These are phyloP conservation scores for Chauna torquata DNA, from an alignment of 2,113 vertebrate genomes.

Conservation along the genomic window DNA sequence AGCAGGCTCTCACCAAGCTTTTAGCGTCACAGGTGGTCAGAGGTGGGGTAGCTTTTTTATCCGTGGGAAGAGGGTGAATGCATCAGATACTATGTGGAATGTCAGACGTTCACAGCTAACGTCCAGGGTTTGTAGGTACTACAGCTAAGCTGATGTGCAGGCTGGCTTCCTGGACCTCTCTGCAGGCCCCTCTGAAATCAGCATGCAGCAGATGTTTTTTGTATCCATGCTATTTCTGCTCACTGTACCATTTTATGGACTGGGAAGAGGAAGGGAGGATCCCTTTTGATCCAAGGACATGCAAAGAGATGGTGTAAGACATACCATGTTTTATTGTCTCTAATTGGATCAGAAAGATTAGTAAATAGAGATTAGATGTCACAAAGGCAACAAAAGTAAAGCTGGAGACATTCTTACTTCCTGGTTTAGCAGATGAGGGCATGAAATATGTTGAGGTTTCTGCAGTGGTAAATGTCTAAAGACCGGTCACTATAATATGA, in stretches of 20 bases:
- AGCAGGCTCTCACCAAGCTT: background rate
- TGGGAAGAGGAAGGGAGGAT: background rate
- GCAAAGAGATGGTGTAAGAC: background rate
- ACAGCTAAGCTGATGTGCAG: background rate
- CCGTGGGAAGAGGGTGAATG: background rate
- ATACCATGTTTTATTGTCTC: background rate
- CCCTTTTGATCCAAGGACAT: background rate
- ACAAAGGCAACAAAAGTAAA: slow-evolving; percentile 25
- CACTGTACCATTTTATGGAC: background rate
- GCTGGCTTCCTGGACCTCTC: background rate
- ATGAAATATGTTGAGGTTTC: background rate
- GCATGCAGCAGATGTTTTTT: background rate
- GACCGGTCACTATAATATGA: background rate
- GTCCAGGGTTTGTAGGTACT: background rate
- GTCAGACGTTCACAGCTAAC: background rate
- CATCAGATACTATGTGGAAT: background rate
- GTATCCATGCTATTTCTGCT: background rate
- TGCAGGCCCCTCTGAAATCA: background rate
- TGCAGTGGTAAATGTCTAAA: background rate
- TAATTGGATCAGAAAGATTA: slow-evolving; percentile 1
- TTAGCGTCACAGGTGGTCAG: background rate
- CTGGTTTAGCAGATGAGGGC: background rate
- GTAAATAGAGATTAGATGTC: slow-evolving; percentile 5
- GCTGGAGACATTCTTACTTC: background rate
- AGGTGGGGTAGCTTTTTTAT: background rate